Base-by-base conservation (phyloP, 2,797 vertebrate species). In the Dallia pectoralis region DNA sequence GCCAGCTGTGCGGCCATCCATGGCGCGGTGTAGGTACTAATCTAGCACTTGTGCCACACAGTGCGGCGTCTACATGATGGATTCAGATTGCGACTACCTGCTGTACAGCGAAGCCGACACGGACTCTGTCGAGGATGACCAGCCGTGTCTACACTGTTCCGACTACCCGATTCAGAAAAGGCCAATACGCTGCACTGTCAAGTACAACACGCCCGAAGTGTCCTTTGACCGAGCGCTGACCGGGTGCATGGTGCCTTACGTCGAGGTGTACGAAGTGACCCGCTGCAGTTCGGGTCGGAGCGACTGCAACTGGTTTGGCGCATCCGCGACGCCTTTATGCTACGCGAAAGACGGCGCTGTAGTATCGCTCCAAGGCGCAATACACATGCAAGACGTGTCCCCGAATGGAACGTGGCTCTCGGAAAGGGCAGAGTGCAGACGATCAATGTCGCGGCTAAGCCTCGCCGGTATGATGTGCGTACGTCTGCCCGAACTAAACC, bases 401-500 rank as follows among this genome's bases (percentile, higher is more conserved):
- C 44, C 44, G 2, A 47, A 47, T 11, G 44, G 12, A 4, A 47
- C 72, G 0, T 78, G 73, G 77, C 2, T 78, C 0, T 51, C 30
- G 1, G 40, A 29, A 3, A 44, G 2, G 15, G 2, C 4, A 0
- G 29, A 49, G 9, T 27, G 9, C 72, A 61, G 0, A 0, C 0
- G 2, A 0, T 47, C 1, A 4, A 0, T 76, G 0, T 1, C 0
- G 6, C 30, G 67, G 18, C 16, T 79, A 25, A 22, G 40, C 4
- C 1, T n/a, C 3, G 74, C 67, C 0, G 7, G 15, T n/a, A 0
- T 15, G 15, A 2, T 1, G 1, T 73, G 67, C 71, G 4, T 48
- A 0, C 2, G 9, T 22, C 15, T 73, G 15, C 78, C 78, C 0
- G 71, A 68, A 7, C 32, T 79, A 2, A 67, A 79, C 63, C 63